These are phyloP conservation scores for Hyperoplus lanceolatus DNA, from an alignment of 2,797 vertebrate genomes.

Conservation along the genomic window DNA sequence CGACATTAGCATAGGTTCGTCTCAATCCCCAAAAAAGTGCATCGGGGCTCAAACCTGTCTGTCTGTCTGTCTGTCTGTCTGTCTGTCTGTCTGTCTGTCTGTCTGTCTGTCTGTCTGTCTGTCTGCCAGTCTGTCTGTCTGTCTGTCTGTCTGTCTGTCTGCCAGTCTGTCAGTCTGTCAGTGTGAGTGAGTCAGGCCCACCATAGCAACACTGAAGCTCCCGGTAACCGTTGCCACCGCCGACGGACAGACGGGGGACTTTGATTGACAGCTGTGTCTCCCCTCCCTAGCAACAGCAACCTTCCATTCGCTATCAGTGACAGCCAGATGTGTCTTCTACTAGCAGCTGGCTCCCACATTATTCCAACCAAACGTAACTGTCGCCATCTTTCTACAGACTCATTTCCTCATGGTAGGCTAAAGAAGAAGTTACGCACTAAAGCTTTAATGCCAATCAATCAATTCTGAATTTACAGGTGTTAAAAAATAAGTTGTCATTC, in stretches of 20 bases:
- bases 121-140: slow-evolving; percentile 73
- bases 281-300: slow-evolving; percentile 62
- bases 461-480: no score
- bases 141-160: slow-evolving; percentile 66
- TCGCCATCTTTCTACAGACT: no score
- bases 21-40: slow-evolving; percentile 34
- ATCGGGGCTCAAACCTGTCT: slow-evolving; percentile 28
- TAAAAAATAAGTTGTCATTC: no score
- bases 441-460: no score
- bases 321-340: slow-evolving; percentile 80
- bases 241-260: background rate
- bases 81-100: slow-evolving; percentile 70
- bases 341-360: slow-evolving; percentile 83
- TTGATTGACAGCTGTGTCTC: slow-evolving; percentile 81
- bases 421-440: no score
- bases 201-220: slow-evolving; percentile 46
- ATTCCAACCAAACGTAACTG: slow-evolving; percentile 48
- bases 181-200: slow-evolving; percentile 53
- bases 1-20: slow-evolving; percentile 39
- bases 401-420: no score
- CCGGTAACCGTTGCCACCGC: slow-evolving; percentile 30
- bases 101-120: slow-evolving; percentile 66
- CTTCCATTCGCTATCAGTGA: slow-evolving; percentile 79
- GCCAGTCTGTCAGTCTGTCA: slow-evolving; percentile 72
- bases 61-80: slow-evolving; percentile 73